phyloP scores from a whole-genome alignment of 37 sponge, comb jelly and placozoan species.

The Ephydatia muelleri region DNA sequence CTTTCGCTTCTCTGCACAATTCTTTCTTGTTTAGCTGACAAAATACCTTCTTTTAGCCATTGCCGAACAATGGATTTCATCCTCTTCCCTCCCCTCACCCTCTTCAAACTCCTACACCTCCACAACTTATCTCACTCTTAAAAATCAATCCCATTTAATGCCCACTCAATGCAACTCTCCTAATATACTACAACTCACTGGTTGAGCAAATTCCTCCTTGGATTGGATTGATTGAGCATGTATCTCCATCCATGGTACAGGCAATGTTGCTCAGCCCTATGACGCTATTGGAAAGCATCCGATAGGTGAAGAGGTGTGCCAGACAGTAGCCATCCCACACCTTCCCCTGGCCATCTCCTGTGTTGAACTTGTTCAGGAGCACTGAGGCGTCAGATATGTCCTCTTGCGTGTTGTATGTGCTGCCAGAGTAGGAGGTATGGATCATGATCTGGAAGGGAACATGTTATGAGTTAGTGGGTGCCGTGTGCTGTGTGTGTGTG shows the following conservation, averaged over 20 bases:
- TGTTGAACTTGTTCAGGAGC: conserved; percentile 31
- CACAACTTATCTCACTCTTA: no score
- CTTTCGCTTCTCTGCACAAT: no score
- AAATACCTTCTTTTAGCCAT: no score
- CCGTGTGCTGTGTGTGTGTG: conserved; percentile 5
- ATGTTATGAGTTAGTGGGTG: not conserved
- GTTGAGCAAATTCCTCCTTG: conserved; percentile 76
- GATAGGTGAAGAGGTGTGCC: conserved; percentile 73
- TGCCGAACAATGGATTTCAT: no score
- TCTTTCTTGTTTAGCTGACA: no score
- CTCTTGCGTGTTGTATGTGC: not conserved
- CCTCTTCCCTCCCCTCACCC: no score
- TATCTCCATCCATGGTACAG: conserved; percentile 30
- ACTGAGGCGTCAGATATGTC: conserved; percentile 24
- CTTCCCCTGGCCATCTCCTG: no score
- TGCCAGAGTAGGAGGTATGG: not conserved
- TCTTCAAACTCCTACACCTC: no score
- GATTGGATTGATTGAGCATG: no score
- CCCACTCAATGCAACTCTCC: not conserved
- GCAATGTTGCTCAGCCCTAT: conserved; percentile 79
- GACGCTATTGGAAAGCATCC: conserved; percentile 44
- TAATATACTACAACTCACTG: conserved; percentile 20
- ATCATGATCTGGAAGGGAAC: conserved; percentile 21
- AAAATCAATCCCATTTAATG: not conserved
- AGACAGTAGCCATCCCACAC: conserved; percentile 59